Evolutionary conservation across 2,113 vertebrate species (phyloP), one percentile per base, ranked within the genome.

Genomic region (Barbus barbus): DNA sequence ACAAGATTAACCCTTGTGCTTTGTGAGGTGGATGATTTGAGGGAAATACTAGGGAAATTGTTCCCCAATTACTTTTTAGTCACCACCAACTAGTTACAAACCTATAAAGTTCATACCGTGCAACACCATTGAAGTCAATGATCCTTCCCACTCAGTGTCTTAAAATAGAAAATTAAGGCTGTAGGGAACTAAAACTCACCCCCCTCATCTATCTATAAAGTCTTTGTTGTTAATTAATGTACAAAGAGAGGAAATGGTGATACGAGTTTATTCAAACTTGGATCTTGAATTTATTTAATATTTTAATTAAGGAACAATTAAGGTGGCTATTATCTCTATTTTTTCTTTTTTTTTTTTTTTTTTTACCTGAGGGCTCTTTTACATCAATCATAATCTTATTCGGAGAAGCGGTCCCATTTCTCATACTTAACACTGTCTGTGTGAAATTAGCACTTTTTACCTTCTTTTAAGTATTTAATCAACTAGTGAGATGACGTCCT

Each of bases 311-410:
- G 44, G 1, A 38, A 86, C 87, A 86, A 89, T 91, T 90, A 90
- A 91, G 88, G 63, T 90, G 87, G 92, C 83, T 87, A 89, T 92
- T 91, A 82, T 90, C 88, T 88, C 91, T 85, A 93, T 92, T 93
- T 91, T 24, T 56, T 83, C 56, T 58, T 86, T 85, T 83, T 86
- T 60, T 36, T n/a, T n/a, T 58, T 86, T 85, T 83, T 86, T 38
- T 72, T 86, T 73, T 86, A 90, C 90, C 92, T 89, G 80, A 76
- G 82, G 88, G 89, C 89, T 90, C 77, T 78, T 72, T 65, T 85
- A 88, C 88, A 93, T 92, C 89, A 92, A 93, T 93, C 90, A 88
- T 88, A 88, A 88, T 92, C 90, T 93, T 90, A 93, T 89, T 85
- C 20, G 9, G 53, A 58, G 53, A 90, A 90, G 86, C 81, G 83